Base-by-base conservation (phyloP, 2,888 invertebrate genomes). In the Phyto melanocephala region DNA sequence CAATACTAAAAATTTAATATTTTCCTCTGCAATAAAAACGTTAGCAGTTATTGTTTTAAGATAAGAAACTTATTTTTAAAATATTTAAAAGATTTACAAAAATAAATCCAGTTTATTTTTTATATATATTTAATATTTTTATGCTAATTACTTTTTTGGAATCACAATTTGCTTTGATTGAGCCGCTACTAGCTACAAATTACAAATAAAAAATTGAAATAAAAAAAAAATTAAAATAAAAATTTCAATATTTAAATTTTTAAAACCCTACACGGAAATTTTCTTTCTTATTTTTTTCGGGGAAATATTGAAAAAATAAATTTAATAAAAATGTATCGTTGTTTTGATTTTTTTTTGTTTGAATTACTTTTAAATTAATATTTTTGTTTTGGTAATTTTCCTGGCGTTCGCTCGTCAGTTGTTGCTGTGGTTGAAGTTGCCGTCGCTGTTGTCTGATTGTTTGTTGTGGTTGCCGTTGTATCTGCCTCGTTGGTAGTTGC, bases 111-210 rank as follows among this genome's bases (percentile, higher is more conserved):
- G 62, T 71, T 63, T 40, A 63, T 62, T 13, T 67, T 28, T 28
- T 28, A 28, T 6, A 28, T 37, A 52, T 22, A 13, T 67, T 35
- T 54, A 56, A 33, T 65, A 50, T 37, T 65, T 45, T 45, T 74
- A 74, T 13, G 24, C 47, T 81, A 71, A 17, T 84, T 81, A 83
- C 83, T 84, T 81, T 84, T 81, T 77, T 84, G 86, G 86, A 86
- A 90, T 90, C 90, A 90, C 90, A 90, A 86, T 90, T 87, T 88
- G 90, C 90, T 90, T 90, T 90, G 90, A 90, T 89, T 89, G 90
- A 90, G 90, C 90, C 56, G 77, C 77, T 80, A 83, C 24, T 52
- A 76, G 82, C 82, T 82, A 79, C 75, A 79, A 75, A 79, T 54
- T 58, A 56, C 63, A 60, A 67, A 71, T 67, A 60, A 52, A 52